Conservation (phyloP, 64 coral and sea anemone genomes). For the Astreopora myriophthalma region DNA sequence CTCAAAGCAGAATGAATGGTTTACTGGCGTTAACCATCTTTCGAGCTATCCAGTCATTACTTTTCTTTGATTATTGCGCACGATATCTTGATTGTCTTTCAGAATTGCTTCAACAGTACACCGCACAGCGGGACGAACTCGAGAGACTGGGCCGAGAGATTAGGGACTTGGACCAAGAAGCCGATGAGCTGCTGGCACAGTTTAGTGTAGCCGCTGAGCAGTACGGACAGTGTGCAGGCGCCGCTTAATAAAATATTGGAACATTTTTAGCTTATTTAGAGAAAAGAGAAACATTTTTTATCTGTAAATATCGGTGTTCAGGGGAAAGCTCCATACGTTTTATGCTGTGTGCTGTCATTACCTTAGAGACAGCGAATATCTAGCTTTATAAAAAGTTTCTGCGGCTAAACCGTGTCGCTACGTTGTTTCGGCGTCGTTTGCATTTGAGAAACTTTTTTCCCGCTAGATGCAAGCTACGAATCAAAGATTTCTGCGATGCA, state of each 20-base stretch:
- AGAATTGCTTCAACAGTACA: slow-evolving; percentile 55
- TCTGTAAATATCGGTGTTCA: background rate
- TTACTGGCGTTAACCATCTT: no score
- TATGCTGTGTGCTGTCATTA: background rate
- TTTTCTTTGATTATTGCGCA: no score
- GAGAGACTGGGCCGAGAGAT: slow-evolving; percentile 30
- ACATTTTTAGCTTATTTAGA: background rate
- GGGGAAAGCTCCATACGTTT: background rate
- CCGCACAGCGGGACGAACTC: slow-evolving; percentile 40
- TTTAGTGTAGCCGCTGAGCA: slow-evolving; percentile 36
- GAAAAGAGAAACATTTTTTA: background rate
- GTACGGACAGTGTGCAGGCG: slow-evolving; percentile 41
- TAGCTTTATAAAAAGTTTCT: background rate
- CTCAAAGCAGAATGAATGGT: no score
- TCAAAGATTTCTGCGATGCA: no score
- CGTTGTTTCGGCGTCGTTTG: no score
- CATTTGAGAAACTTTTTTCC: no score
- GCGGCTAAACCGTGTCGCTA: no score
- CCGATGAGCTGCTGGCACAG: slow-evolving; percentile 19
- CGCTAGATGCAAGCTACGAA: no score
- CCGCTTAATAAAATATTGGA: slow-evolving; percentile 2
- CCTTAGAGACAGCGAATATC: background rate
- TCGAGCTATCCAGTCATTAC: no score
- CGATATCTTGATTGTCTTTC: background rate
- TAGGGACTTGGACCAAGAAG: slow-evolving; percentile 3